Evolutionary conservation across 2,888 invertebrate species (phyloP).

Genomic region (Volucella bombylans): DNA sequence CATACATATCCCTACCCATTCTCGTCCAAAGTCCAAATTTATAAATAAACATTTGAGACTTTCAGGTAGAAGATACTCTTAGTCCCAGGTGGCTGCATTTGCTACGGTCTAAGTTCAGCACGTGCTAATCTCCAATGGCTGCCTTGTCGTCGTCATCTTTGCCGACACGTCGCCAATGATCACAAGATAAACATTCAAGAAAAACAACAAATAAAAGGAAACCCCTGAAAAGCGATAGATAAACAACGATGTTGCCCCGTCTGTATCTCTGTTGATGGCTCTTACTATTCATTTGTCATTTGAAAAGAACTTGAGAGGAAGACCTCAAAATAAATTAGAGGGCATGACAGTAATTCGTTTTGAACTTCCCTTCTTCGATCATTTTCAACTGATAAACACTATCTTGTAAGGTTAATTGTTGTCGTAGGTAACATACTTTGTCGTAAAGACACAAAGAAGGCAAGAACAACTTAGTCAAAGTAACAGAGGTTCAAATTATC

Average conservation of each 20-base stretch:
- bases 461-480: slow-evolving; percentile 17
- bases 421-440: slow-evolving; percentile 43
- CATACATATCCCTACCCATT: slow-evolving; percentile 6
- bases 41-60: slow-evolving; percentile 66
- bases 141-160: slow-evolving; percentile 54
- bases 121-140: slow-evolving; percentile 67
- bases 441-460: slow-evolving; percentile 2
- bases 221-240: slow-evolving; percentile 21
- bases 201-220: slow-evolving; percentile 10
- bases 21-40: slow-evolving; percentile 64
- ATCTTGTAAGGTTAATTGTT: slow-evolving; percentile 52
- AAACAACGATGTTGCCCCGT: slow-evolving; percentile 28
- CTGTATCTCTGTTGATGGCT: neutral
- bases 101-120: slow-evolving; percentile 43
- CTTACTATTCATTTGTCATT: slow-evolving; percentile 44
- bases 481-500: slow-evolving; percentile 41
- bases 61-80: slow-evolving; percentile 20
- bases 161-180: neutral
- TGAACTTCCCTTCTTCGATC: slow-evolving; percentile 43
- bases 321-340: slow-evolving; percentile 37
- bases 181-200: slow-evolving; percentile 9
- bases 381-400: slow-evolving; percentile 50
- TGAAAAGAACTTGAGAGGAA: neutral
- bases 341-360: slow-evolving; percentile 60
- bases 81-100: slow-evolving; percentile 52